Conservation (phyloP, 1,140 invertebrate genomes). For the Choristoneura fumiferana region DNA sequence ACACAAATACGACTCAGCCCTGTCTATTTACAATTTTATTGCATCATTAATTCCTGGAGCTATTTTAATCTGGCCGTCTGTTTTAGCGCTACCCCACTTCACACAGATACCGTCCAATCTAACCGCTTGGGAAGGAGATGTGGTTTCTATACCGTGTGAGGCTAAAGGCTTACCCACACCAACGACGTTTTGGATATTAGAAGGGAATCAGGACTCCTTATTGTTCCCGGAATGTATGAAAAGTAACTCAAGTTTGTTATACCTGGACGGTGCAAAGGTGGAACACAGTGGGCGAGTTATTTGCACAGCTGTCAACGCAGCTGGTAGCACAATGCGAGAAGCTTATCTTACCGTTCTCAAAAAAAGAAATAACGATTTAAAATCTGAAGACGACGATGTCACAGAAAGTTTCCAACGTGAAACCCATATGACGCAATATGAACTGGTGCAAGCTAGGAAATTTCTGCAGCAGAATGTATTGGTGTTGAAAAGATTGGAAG, state of each 20-base stretch:
- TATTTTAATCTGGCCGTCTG: conserved; percentile 73
- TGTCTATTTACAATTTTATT: conserved; percentile 56
- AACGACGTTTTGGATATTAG: conserved; percentile 93
- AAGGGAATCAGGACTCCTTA: conserved; percentile 78
- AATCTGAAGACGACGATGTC: conserved; percentile 50
- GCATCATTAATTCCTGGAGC: conserved; percentile 52
- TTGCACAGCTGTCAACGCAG: conserved; percentile 69
- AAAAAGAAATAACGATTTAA: conserved; percentile 61
- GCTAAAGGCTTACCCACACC: conserved; percentile 94
- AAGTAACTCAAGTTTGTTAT: conserved; percentile 70
- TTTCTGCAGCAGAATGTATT: conserved; percentile 90
- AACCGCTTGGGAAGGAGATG: conserved; percentile 88
- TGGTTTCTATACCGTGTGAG: conserved; percentile 92
- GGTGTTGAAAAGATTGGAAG: conserved; percentile 86
- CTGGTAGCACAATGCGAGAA: conserved; percentile 71
- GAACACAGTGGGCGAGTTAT: conserved; percentile 70
- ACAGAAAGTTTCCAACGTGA: conserved; percentile 73
- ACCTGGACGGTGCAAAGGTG: conserved; percentile 61
- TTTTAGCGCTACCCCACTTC: conserved; percentile 93
- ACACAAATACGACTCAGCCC: background rate
- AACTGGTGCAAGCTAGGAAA: conserved; percentile 88
- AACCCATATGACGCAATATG: conserved; percentile 85
- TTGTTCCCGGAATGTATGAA: conserved; percentile 69
- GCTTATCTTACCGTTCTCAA: conserved; percentile 67
- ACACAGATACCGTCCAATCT: conserved; percentile 91